These are phyloP conservation scores for Idaea biselata DNA, from an alignment of 2,888 invertebrate genomes.

Conservation along the genomic window DNA sequence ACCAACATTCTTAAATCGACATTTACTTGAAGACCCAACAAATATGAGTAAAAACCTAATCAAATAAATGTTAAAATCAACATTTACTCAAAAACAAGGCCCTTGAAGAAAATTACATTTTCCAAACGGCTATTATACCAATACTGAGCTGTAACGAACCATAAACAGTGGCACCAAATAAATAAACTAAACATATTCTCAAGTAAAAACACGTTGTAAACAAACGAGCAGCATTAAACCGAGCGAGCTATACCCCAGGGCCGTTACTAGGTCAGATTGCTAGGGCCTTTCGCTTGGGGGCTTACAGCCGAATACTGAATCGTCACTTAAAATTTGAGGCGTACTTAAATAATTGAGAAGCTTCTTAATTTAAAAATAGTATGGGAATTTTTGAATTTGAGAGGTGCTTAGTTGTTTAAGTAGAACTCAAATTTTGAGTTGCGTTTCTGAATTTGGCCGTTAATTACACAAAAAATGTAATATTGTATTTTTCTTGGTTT, in stretches of 20 bases:
- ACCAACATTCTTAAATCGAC: neutral
- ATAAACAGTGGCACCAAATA: neutral
- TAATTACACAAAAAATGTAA: too few species aligned
- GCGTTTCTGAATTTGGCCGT: too few species aligned
- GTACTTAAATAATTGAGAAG: too few species aligned
- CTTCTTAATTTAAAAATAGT: too few species aligned
- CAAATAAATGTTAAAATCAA: neutral
- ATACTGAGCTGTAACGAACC: neutral
- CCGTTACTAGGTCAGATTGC: slow-evolving; percentile 8
- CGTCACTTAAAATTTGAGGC: too few species aligned
- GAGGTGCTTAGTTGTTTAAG: too few species aligned
- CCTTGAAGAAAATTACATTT: neutral
- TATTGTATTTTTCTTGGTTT: too few species aligned
- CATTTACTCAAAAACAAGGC: neutral
- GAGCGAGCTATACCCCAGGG: slow-evolving; percentile 6
- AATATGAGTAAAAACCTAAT: neutral
- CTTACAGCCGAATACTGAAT: too few species aligned
- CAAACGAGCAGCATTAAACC: slow-evolving; percentile 18
- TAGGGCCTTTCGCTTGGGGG: neutral
- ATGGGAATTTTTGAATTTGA: too few species aligned
- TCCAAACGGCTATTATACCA: neutral
- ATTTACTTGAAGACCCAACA: neutral
- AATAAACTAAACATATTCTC: neutral
- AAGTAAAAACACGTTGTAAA: slow-evolving; percentile 17
- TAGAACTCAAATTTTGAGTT: too few species aligned